These are phyloP conservation scores for Sebastes kiyomatsui DNA, from an alignment of 2,797 vertebrate species.

Conservation along the genomic window DNA sequence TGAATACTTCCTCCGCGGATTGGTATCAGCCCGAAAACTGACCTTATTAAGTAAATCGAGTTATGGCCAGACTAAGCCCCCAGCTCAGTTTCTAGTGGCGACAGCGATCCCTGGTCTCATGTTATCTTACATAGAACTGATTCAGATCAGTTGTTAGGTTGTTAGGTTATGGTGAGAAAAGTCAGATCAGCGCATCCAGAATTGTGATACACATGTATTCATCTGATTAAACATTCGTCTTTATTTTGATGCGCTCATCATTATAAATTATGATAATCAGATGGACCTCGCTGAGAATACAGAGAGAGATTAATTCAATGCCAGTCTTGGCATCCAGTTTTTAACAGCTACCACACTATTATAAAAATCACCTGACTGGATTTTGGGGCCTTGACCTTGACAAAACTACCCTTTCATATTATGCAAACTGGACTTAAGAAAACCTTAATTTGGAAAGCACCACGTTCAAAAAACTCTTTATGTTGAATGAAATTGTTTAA, in stretches of 20 bases:
- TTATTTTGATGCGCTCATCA: no score
- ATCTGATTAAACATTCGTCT: no score
- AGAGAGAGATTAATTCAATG: no score
- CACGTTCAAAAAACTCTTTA: no score
- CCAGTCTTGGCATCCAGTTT: not conserved
- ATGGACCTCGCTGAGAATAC: no score
- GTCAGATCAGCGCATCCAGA: no score
- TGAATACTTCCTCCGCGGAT: not conserved
- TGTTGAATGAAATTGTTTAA: no score
- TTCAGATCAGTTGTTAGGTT: not conserved
- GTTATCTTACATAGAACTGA: not conserved
- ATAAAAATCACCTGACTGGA: no score
- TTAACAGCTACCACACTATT: not conserved
- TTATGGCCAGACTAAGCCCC: not conserved
- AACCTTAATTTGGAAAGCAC: no score
- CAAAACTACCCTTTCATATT: not conserved
- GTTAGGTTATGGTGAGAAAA: no score
- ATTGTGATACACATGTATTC: no score
- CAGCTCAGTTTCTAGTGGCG: not conserved
- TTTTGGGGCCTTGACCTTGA: not conserved
- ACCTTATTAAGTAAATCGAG: not conserved
- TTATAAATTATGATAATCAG: no score
- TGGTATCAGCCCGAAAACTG: not conserved
- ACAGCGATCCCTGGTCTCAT: not conserved
- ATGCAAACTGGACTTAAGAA: not conserved